phyloP scores from a whole-genome alignment of 2,113 vertebrate species.

The Nycticebus coucang region DNA sequence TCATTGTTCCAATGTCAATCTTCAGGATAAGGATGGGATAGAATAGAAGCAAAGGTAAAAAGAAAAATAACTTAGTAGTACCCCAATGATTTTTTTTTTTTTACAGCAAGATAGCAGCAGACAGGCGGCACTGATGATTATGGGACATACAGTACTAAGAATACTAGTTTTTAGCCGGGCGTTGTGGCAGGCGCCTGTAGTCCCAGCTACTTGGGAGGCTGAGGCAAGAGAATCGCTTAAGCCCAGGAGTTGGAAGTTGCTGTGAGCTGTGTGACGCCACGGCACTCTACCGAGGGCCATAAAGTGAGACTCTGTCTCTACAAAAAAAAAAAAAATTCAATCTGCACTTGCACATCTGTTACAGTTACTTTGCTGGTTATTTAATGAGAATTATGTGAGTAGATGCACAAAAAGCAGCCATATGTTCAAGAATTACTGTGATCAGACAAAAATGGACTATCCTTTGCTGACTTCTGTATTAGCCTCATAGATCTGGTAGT shows the following conservation, averaged over 20 bases:
- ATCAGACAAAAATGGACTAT: conserved; percentile 11
- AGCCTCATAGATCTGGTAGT: not conserved
- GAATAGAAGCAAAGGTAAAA: conserved; percentile 1
- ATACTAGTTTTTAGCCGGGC: too few species aligned
- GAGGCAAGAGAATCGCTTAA: too few species aligned
- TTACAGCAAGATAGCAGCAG: not conserved
- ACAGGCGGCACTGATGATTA: not conserved
- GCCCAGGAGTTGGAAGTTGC: too few species aligned
- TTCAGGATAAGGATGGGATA: not conserved
- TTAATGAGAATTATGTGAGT: conserved; percentile 31
- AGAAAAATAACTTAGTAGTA: not conserved
- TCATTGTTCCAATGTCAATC: not conserved
- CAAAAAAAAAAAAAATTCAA: not conserved
- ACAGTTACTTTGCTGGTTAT: not conserved
- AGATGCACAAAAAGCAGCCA: not conserved
- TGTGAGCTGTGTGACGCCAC: too few species aligned
- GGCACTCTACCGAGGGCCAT: too few species aligned
- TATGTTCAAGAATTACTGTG: not conserved
- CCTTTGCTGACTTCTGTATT: not conserved
- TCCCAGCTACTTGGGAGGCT: too few species aligned
- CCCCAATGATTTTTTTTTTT: not conserved
- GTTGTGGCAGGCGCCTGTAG: too few species aligned
- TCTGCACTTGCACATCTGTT: not conserved
- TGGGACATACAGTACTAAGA: not conserved
- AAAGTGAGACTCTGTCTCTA: too few species aligned